Base-by-base conservation (phyloP, 2,113 vertebrate species). In the Nesogale talazaci region DNA sequence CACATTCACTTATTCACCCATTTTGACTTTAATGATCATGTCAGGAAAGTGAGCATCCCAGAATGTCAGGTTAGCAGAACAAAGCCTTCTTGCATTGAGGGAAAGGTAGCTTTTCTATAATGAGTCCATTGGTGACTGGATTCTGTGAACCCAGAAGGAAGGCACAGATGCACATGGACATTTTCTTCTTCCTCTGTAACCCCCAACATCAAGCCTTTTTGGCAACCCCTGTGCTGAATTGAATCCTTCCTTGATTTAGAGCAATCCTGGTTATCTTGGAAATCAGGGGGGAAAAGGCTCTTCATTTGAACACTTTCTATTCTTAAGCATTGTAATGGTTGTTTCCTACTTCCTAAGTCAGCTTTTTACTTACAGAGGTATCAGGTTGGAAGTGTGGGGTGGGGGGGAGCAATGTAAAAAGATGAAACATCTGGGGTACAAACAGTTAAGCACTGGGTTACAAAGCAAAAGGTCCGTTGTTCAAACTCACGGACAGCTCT, bases 201-300 rank as follows among this genome's bases (percentile, higher is more conserved):
- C 74, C 38, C 74, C 19, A 6, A 78, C 75, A 25, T 20, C 17
- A 79, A 34, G 57, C 25, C 40, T n/a, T 88, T 83, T 40, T 16
- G 46, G 46, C 65, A 56, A 86, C 22, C 8, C 17, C 22, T 88
- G 93, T 72, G 12, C 59, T 72, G 25, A 12, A 2, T 77, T 91
- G 36, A 29, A 70, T 6, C 63, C 25, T 65, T 65, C 25, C 23
- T 65, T 65, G 23, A 65, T 10, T 6, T 65, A 25, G 63, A 27
- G 25, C 59, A 61, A 22, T 52, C 46, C 10, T 10, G 46, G 22
- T 89, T 23, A 38, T 93, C 12, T 85, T 81, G 19, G 17, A 84
- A 81, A 42, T 59, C 52, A 69, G 29, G 87, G 88, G n/a, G 87
- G 88, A 27, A 80, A 63, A 72, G 14, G 67, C 61, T 89, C 70